phyloP scores from a whole-genome alignment of 2,113 vertebrate genomes.

The Motacilla tschutschensis region DNA sequence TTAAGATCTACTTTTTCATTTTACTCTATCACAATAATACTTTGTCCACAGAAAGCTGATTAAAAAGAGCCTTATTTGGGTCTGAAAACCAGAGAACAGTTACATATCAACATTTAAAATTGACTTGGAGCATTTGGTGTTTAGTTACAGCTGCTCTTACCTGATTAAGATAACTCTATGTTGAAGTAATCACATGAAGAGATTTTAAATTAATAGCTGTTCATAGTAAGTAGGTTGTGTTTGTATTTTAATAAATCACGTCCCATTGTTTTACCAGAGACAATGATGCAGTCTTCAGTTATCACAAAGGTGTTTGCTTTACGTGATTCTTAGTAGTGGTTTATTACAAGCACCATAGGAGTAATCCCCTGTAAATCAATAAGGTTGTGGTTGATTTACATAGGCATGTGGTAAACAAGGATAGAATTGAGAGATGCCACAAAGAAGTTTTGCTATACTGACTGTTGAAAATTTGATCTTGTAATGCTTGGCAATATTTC shows the following conservation, averaged over 20 bases:
- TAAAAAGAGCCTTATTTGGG: background rate
- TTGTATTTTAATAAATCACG: background rate
- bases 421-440: background rate
- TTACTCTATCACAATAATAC: background rate
- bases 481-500: background rate
- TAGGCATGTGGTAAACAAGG: background rate
- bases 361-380: background rate
- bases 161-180: background rate
- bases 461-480: background rate
- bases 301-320: background rate
- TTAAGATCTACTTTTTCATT: background rate
- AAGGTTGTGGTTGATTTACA: background rate
- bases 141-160: background rate
- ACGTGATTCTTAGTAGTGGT: background rate
- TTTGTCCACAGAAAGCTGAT: background rate
- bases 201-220: background rate
- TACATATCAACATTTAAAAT: background rate
- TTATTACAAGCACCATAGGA: background rate
- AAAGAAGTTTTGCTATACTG: background rate
- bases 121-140: background rate
- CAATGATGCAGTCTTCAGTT: background rate
- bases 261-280: background rate
- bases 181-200: background rate
- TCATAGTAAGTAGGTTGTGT: background rate
- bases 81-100: background rate